Evolutionary conservation across 2,797 vertebrate genomes (phyloP), one percentile per base, ranked within the genome.

Genomic region (Spea hammondii): DNA sequence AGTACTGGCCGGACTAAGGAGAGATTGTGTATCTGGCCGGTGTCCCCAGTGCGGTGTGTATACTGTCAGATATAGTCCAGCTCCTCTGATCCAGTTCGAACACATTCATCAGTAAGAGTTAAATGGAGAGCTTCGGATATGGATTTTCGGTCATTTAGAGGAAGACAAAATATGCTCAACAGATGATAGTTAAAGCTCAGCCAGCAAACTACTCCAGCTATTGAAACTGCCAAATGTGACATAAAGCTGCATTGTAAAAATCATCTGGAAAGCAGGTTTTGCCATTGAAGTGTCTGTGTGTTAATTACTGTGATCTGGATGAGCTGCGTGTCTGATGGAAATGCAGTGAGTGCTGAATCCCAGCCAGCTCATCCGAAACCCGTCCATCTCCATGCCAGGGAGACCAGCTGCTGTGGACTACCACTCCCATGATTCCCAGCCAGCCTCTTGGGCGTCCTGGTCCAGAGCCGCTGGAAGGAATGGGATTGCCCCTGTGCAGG

Each of bases 201-300:
- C 92, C 92, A 92, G 89, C 85, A 91, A 91, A 85, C 89, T 88
- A 89, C 89, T 93, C 90, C 92, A 92, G 87, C 89, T 87, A 87
- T 89, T 89, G 89, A 89, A 92, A 91, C 88, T 92, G 92, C 92
- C 92, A 93, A 93, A 90, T 88, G 90, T 91, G 90, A 92, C 91
- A 93, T 91, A 92, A 93, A 93, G 90, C 91, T 85, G 89, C 91
- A 93, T 93, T 93, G 92, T 92, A 89, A 90, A 91, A 93, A 92
- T 93, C 92, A 92, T 93, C 91, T 92, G 92, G 89, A 92, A 91
- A 93, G 89, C 92, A 92, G 92, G 90, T 92, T 91, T 91, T 88
- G 87, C 91, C 87, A 92, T 92, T 92, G 90, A 91, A 92, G 89
- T 89, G 84, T 66, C 90, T 93, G 83, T 87, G 91, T 91, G 91